Base-by-base conservation (phyloP, 2,888 invertebrate genomes). In the Blastobasis adustella region DNA sequence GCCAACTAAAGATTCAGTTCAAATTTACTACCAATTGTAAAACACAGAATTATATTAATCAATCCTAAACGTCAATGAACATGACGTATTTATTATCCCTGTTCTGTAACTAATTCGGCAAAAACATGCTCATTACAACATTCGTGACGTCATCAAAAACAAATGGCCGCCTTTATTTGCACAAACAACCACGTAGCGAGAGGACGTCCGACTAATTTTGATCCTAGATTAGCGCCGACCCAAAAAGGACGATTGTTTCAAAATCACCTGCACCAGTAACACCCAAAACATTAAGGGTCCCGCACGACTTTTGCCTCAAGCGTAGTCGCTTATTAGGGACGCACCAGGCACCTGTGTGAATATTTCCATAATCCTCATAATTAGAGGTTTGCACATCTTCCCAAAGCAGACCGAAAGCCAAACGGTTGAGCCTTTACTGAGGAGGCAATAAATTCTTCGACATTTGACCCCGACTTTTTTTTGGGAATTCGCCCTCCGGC, bases 371-470 rank as follows among this genome's bases (percentile, higher is more conserved):
- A 85, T 84, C 85, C 82, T 73, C 77, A 79, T 88, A 88, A 88
- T 88, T 88, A 88, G 82, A 81, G 88, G 88, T 87, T 86, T 76
- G 88, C 86, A 79, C 79, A 83, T 82, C 71, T 83, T 80, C 82
- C 84, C 85, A 84, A 87, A 85, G 82, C 69, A 70, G 69, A 68
- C 73, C 73, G 71, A 69, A 76, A 66, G 71, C 78, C 77, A 79
- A 80, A 80, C 81, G 78, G 82, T 81, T 81, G 78, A 72, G 79
- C 71, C 66, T 72, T 79, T 74, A 81, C 82, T 79, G 85, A 76
- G 69, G 85, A 77, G 85, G 85, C 85, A 78, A 88, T 88, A 88
- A 88, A 88, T 88, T 84, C 76, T 80, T 88, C 88, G 88, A 88
- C 88, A 81, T 88, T 87, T 88, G 88, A 88, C 88, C 88, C 73